These are phyloP conservation scores for Phoenoteleia sp. DNA, from an alignment of 2,888 invertebrate species.

Conservation along the genomic window DNA sequence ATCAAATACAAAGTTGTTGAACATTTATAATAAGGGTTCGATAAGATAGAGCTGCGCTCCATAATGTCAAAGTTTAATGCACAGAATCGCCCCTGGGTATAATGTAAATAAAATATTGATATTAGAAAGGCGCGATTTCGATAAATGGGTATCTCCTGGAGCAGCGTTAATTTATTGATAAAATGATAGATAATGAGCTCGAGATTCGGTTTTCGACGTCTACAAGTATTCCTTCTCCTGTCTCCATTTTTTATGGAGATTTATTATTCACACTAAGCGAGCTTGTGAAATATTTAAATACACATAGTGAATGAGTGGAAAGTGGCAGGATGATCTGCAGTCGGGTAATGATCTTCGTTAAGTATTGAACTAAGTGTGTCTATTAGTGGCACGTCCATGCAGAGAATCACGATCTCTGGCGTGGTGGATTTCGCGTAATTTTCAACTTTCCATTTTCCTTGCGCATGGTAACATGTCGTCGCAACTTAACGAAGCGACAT, in stretches of 20 bases:
- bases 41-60: conserved; percentile 37
- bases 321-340: conserved; percentile 71
- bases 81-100: conserved; percentile 33
- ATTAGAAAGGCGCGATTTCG: conserved; percentile 34
- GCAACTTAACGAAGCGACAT: conserved; percentile 44
- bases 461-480: conserved; percentile 38
- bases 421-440: conserved; percentile 63
- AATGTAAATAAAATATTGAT: conserved; percentile 52
- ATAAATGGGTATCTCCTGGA: conserved; percentile 18
- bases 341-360: conserved; percentile 75
- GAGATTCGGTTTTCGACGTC: not conserved
- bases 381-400: conserved; percentile 56
- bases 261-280: not conserved
- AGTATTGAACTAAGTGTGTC: conserved; percentile 58
- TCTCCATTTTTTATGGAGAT: not conserved
- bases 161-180: conserved; percentile 7
- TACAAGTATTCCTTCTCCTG: not conserved
- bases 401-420: conserved; percentile 62
- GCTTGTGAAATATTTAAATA: conserved; percentile 9
- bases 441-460: conserved; percentile 76
- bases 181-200: not conserved
- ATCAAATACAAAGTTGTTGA: conserved; percentile 33
- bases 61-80: conserved; percentile 56
- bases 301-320: conserved; percentile 75
- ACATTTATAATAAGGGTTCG: conserved; percentile 41